Evolutionary conservation across 92 coral and sea anemone genomes (phyloP).

Genomic region (Porites evermanni): DNA sequence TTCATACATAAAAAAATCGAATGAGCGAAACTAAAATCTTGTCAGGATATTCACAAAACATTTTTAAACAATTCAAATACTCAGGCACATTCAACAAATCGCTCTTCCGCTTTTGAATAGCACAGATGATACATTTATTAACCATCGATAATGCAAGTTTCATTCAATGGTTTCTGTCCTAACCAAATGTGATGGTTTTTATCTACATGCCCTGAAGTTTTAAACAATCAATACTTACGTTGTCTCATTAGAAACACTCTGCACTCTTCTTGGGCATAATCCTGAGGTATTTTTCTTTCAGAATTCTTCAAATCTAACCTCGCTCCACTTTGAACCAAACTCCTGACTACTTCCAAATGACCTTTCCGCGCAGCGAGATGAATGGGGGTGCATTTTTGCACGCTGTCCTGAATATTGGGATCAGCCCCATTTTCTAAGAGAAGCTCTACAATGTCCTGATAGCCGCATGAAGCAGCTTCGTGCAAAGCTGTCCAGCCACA

Average conservation of each 20-base stretch:
- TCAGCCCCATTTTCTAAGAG: slow-evolving; percentile 71
- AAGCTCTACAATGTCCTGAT: slow-evolving; percentile 38
- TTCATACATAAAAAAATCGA: too few relatives aligned
- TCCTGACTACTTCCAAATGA: slow-evolving; percentile 63
- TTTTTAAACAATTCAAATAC: too few relatives aligned
- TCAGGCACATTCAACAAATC: too few relatives aligned
- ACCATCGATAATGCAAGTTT: too few relatives aligned
- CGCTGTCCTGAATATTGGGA: slow-evolving; percentile 69
- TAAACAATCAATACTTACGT: slow-evolving; percentile 59
- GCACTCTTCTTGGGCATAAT: slow-evolving; percentile 72
- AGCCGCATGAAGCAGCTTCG: slow-evolving; percentile 71
- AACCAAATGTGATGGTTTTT: too few relatives aligned
- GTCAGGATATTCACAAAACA: too few relatives aligned
- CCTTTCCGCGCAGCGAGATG: slow-evolving; percentile 78
- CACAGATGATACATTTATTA: too few relatives aligned
- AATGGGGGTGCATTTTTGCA: slow-evolving; percentile 57
- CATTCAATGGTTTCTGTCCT: too few relatives aligned
- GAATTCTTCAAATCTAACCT: slow-evolving; percentile 59
- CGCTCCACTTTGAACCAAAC: slow-evolving; percentile 69
- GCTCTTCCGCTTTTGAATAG: too few relatives aligned
- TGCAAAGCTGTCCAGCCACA: slow-evolving; percentile 82
- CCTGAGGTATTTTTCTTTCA: slow-evolving; percentile 75
- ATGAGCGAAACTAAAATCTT: too few relatives aligned
- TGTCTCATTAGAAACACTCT: slow-evolving; percentile 63
- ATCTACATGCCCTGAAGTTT: not conserved